Evolutionary conservation across 2,888 invertebrate genomes (phyloP).

Genomic region (Andrena haemorrhoa): DNA sequence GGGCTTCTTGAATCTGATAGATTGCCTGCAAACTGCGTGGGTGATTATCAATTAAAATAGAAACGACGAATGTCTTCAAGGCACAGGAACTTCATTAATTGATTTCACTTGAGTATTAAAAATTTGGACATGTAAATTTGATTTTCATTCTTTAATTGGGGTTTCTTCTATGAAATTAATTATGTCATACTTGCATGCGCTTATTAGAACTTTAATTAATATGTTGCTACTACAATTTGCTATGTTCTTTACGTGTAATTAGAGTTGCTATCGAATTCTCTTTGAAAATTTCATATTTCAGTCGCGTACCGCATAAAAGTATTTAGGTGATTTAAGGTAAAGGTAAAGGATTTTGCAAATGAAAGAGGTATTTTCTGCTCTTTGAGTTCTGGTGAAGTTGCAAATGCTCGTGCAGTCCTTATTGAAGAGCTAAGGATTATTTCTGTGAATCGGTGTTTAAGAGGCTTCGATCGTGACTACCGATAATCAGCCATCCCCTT

Average conservation of each 20-base stretch:
- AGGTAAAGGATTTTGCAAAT: slow-evolving; percentile 4
- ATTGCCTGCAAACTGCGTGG: slow-evolving; percentile 32
- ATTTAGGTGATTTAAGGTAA: slow-evolving; percentile 34
- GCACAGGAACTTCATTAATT: slow-evolving; percentile 12
- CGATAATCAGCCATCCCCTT: slow-evolving; percentile 66
- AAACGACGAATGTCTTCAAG: slow-evolving; percentile 27
- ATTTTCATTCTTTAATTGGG: no score
- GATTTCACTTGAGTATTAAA: not conserved
- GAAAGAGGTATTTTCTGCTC: slow-evolving; percentile 39
- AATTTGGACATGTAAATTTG: no score
- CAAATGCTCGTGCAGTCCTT: slow-evolving; percentile 9
- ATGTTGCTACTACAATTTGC: not conserved
- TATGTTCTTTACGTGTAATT: slow-evolving; percentile 4
- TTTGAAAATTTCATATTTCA: slow-evolving; percentile 9
- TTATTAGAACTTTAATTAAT: not conserved
- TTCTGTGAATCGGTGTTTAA: slow-evolving; percentile 49
- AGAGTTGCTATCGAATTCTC: slow-evolving; percentile 8
- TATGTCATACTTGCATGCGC: no score
- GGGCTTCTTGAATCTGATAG: slow-evolving; percentile 23
- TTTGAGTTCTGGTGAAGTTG: slow-evolving; percentile 36
- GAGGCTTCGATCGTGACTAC: slow-evolving; percentile 66
- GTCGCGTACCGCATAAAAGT: slow-evolving; percentile 26
- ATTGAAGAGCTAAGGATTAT: slow-evolving; percentile 57
- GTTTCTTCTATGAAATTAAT: no score
- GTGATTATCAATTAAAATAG: slow-evolving; percentile 29